Evolutionary conservation across 1,140 invertebrate genomes (phyloP).

Genomic region (Brevipalpus yothersi): DNA sequence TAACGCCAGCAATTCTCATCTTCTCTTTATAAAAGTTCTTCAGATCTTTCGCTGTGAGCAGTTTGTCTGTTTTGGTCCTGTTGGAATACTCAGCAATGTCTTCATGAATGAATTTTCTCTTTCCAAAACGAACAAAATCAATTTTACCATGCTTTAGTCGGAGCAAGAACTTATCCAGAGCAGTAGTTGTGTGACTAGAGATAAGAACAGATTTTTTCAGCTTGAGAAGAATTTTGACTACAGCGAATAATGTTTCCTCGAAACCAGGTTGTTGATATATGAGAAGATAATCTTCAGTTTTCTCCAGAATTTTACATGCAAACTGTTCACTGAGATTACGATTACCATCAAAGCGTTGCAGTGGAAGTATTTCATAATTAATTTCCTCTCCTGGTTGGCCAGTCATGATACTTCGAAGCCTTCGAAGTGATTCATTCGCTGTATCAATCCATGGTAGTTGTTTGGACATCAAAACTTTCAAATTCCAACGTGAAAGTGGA

Average conservation of each 20-base stretch:
- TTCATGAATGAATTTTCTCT: conserved; percentile 29
- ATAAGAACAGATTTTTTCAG: conserved; percentile 51
- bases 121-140: conserved; percentile 32
- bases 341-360: too few relatives aligned
- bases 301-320: conserved; percentile 45
- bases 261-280: conserved; percentile 80
- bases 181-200: conserved; percentile 74
- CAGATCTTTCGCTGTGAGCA: conserved; percentile 30
- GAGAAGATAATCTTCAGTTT: conserved; percentile 48
- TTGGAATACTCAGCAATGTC: conserved; percentile 22
- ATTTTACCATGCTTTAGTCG: conserved; percentile 36
- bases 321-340: too few relatives aligned
- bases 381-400: too few relatives aligned
- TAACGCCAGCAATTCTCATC: conserved; percentile 56
- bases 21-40: conserved; percentile 36
- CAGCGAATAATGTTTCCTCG: conserved; percentile 66
- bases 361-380: too few relatives aligned
- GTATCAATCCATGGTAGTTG: too few relatives aligned
- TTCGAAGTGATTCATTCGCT: too few relatives aligned
- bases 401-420: too few relatives aligned
- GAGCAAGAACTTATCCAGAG: conserved; percentile 70
- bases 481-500: too few relatives aligned
- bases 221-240: conserved; percentile 46
- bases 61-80: conserved; percentile 22
- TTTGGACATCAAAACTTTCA: too few relatives aligned